These are phyloP conservation scores for Acomys russatus DNA, from an alignment of 2,797 vertebrate genomes.

Conservation along the genomic window DNA sequence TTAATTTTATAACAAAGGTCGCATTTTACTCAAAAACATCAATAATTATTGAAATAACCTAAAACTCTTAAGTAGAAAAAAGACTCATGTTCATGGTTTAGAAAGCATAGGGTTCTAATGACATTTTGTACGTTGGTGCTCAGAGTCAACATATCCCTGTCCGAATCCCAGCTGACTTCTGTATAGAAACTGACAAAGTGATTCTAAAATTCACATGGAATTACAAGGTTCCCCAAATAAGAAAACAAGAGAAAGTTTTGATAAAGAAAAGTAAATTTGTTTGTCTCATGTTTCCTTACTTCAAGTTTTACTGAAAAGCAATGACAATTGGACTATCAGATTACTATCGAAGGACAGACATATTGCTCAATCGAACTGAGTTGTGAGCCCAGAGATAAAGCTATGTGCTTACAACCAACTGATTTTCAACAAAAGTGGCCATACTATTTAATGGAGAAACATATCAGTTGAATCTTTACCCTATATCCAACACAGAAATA, in stretches of 20 bases:
- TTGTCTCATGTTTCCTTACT: not conserved
- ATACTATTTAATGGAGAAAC: not conserved
- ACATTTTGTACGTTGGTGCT: not conserved
- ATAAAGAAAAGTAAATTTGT: slow-evolving; percentile 18
- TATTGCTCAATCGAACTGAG: not conserved
- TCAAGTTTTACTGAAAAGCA: slow-evolving; percentile 56
- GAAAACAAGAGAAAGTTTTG: slow-evolving; percentile 2
- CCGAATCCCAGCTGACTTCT: slow-evolving; percentile 35
- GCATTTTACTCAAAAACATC: slow-evolving; percentile 22
- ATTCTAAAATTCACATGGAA: slow-evolving; percentile 50
- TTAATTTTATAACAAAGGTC: slow-evolving; percentile 26
- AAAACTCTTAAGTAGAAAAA: slow-evolving; percentile 34
- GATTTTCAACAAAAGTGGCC: not conserved
- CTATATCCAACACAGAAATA: not conserved
- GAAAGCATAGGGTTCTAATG: slow-evolving; percentile 20
- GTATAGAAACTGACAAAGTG: slow-evolving; percentile 1
- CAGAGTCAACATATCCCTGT: not conserved
- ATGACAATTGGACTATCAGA: not conserved
- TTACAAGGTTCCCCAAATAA: not conserved
- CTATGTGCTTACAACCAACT: not conserved
- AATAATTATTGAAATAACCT: not conserved
- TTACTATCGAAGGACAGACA: no score
- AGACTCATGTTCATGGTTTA: not conserved
- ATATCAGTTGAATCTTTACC: not conserved
- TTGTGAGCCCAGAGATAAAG: slow-evolving; percentile 14